Evolutionary conservation across 2,113 vertebrate species (phyloP), one percentile per base, ranked within the genome.

Genomic region (Leptocoma aspasia): DNA sequence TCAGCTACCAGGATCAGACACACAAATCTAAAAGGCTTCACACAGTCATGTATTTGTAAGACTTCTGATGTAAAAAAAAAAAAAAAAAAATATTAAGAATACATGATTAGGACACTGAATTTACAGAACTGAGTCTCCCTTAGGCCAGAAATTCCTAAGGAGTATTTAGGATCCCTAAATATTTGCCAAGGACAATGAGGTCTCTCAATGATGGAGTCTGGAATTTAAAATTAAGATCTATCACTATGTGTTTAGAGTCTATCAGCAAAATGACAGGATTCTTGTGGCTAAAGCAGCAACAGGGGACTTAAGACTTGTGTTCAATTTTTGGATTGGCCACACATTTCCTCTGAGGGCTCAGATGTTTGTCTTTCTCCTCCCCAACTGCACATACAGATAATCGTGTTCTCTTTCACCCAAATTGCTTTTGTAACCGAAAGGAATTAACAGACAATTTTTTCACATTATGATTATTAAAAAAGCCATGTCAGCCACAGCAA

Each of bases 191-290:
- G 61, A 92, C 65, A 79, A n/a, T 18, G 52, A 66, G 7, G 33
- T 82, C 33, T 86, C 86, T 82, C 64, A 73, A 18, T 59, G 35
- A 73, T 0, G 1, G 57, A 45, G 61, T 33, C 27, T 89, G 52
- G 63, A 81, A 95, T 83, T 90, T 66, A 73, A 94, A 94, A 83
- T 81, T 93, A 93, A 92, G 24, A 86, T 66, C 30, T 56, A 70
- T 75, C 14, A 33, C 45, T 56, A 49, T 35, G 52, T 82, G 41
- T 83, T 96, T 94, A 75, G 33, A 59, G 28, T 18, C 19, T 70
- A 20, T 81, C 82, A 70, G 75, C 52, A 92, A 63, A 90, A 90
- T 66, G 47, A 59, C 89, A 73, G 56, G 39, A 96, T 86, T 83
- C 80, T 86, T 86, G 91, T 60, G 76, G 91, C 44, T 92, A 89